phyloP scores from a whole-genome alignment of 1,140 invertebrate genomes.

The Melitaea cinxia region DNA sequence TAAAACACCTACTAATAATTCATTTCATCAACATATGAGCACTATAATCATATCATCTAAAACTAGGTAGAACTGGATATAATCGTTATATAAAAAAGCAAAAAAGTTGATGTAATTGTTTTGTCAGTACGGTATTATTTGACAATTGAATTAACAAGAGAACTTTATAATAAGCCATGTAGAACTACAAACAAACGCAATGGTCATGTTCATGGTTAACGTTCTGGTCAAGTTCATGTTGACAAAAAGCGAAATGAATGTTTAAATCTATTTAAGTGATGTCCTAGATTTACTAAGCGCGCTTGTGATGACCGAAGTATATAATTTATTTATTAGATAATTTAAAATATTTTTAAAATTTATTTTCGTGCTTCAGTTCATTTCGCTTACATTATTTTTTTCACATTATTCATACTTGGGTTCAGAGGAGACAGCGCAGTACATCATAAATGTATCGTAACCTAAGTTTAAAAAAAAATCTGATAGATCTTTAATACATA shows the following conservation, averaged over 20 bases:
- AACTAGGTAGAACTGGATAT: neutral
- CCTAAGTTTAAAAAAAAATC: no score
- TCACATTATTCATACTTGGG: no score
- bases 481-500: no score
- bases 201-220: conserved; percentile 35
- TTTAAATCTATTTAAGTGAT: neutral
- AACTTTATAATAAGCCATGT: conserved; percentile 5
- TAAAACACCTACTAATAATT: neutral
- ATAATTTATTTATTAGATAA: neutral
- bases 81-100: neutral
- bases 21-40: neutral
- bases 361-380: neutral
- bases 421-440: no score
- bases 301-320: neutral
- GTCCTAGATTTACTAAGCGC: neutral
- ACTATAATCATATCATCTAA: neutral
- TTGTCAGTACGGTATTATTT: neutral
- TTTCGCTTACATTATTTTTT: no score
- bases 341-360: neutral
- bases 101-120: neutral
- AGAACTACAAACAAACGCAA: neutral
- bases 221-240: conserved; percentile 76
- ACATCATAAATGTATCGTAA: no score
- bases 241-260: conserved; percentile 25
- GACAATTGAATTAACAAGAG: neutral